These are phyloP conservation scores for Ectemnius cavifrons DNA, from an alignment of 2,888 invertebrate genomes.

Conservation along the genomic window DNA sequence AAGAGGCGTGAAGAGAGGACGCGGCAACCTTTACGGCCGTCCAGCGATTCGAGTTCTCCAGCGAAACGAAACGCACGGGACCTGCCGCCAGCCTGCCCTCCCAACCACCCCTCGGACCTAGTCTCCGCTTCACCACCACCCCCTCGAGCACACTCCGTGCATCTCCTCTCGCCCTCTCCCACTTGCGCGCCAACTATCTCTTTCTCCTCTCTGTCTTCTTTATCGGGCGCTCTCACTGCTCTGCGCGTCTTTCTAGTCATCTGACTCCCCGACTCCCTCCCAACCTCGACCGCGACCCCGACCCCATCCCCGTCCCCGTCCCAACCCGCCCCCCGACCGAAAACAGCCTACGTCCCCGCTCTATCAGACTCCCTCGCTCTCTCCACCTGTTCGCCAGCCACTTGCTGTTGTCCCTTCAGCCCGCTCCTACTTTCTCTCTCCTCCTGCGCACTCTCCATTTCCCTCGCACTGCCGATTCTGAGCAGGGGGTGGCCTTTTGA, in stretches of 20 bases:
- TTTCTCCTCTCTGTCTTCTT: constrained; percentile 11
- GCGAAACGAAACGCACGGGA: constrained; percentile 42
- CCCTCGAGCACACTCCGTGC: constrained; percentile 14
- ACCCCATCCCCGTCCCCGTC: constrained; percentile 23
- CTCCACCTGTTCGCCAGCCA: constrained; percentile 3
- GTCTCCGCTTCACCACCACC: no score
- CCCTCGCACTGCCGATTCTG: constrained; percentile 20
- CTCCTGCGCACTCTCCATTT: background rate
- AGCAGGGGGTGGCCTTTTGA: constrained; percentile 11
- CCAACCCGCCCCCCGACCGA: no score
- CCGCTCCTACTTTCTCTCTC: constrained; percentile 16
- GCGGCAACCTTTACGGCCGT: constrained; percentile 58
- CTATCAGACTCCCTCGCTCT: constrained; percentile 34
- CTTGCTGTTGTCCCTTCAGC: background rate
- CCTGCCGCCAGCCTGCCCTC: constrained; percentile 7
- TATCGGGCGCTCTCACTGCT: constrained; percentile 9
- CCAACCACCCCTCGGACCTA: no score
- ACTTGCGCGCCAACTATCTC: constrained; percentile 9
- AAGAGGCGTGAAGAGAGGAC: constrained; percentile 23
- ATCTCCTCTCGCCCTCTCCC: constrained; percentile 20
- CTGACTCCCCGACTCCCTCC: constrained; percentile 12
- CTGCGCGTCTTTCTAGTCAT: constrained; percentile 19
- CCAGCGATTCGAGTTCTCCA: constrained; percentile 56
- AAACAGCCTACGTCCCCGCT: no score
- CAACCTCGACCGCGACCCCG: constrained; percentile 8